A percentile compares a stretch with the other conserved stretches of the same genome.
phyloP scores from a whole-genome alignment of 2,113 vertebrate species.

The Prinia subflava region DNA sequence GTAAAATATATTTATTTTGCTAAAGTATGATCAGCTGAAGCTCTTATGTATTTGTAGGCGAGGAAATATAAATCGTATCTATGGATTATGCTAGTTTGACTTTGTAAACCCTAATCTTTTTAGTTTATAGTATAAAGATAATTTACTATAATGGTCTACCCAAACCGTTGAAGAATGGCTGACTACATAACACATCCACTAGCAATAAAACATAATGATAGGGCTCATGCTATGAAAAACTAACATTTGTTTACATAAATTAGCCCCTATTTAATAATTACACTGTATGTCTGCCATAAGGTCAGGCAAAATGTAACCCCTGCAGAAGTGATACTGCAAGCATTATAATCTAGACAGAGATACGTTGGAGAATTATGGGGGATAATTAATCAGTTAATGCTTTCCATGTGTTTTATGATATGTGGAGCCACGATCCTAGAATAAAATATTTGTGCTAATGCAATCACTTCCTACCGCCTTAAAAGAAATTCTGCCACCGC shows the following conservation, averaged over 20 bases:
- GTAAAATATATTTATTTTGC: background rate
- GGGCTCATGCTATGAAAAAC: background rate
- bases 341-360: slow-evolving; percentile 23
- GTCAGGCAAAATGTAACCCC: slow-evolving; percentile 42
- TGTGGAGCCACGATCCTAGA: background rate
- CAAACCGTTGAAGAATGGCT: background rate
- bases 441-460: background rate
- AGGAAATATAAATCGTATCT: background rate
- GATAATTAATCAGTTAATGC: slow-evolving; percentile 37
- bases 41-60: background rate
- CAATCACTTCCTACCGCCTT: slow-evolving; percentile 17
- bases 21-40: background rate
- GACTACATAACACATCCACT: background rate
- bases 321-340: background rate
- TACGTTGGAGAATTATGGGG: slow-evolving; percentile 2
- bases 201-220: background rate
- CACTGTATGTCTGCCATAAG: slow-evolving; percentile 44
- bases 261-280: slow-evolving; percentile 61
- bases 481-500: slow-evolving; percentile 22
- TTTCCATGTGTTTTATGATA: background rate
- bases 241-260: slow-evolving; percentile 65
- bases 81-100: background rate
- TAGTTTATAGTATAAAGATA: background rate
- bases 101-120: background rate
- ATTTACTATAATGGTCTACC: background rate